Percentiles rank a stretch among this genome's conserved stretches.
Evolutionary conservation across 2,888 invertebrate genomes (phyloP).

Genomic region (Andricus quercusramuli): DNA sequence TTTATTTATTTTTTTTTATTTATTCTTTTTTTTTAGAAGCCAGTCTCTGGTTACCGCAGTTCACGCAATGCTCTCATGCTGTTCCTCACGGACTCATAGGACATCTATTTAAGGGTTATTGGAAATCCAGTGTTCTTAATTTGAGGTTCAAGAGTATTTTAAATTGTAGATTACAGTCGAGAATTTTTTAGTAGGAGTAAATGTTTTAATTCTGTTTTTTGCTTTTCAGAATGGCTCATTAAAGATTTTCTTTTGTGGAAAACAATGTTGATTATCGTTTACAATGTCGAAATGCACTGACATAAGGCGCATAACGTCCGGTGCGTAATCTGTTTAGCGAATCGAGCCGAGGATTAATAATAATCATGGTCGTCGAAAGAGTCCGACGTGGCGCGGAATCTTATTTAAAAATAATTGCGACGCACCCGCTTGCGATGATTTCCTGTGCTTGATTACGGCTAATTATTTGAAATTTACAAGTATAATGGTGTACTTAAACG

Average conservation of each 20-base stretch:
- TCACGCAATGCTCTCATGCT: too few species aligned
- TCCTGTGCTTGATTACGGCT: slow-evolving; percentile 78
- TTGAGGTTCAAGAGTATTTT: background rate
- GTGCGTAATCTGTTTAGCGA: slow-evolving; percentile 66
- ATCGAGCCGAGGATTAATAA: slow-evolving; percentile 73
- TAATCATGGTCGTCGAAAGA: slow-evolving; percentile 68
- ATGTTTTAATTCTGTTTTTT: background rate
- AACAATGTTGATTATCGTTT: slow-evolving; percentile 54
- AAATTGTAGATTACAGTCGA: too few species aligned
- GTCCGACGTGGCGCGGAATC: slow-evolving; percentile 70
- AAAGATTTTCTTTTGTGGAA: slow-evolving; percentile 43
- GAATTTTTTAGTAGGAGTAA: background rate
- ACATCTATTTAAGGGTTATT: too few species aligned
- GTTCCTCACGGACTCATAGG: too few species aligned
- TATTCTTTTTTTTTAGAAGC: too few species aligned
- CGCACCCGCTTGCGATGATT: slow-evolving; percentile 62
- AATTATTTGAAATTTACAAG: slow-evolving; percentile 78
- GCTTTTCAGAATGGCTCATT: background rate
- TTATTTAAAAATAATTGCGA: slow-evolving; percentile 78
- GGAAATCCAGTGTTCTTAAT: too few species aligned
- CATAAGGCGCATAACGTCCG: slow-evolving; percentile 67
- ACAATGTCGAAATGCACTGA: slow-evolving; percentile 65
- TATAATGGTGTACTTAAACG: slow-evolving; percentile 76
- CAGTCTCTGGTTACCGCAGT: too few species aligned
- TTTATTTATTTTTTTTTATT: too few species aligned